phyloP scores from a whole-genome alignment of 1,140 invertebrate species.

The Heterodera carotae region DNA sequence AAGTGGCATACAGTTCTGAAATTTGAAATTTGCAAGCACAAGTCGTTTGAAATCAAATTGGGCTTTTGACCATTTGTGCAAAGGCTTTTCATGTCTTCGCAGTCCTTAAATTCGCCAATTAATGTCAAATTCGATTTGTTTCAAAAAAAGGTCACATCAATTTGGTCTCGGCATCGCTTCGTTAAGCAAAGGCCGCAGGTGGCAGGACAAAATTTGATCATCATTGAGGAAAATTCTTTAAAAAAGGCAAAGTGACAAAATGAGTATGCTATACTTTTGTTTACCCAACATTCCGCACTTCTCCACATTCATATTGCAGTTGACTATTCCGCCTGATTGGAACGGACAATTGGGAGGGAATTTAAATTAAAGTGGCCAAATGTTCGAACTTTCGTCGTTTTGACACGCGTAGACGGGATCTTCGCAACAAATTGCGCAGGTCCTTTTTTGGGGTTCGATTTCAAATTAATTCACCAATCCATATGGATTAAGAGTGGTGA shows the following conservation, averaged over 20 bases:
- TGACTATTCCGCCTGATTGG: conserved; percentile 47
- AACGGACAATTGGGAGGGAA: neutral
- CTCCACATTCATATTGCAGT: conserved; percentile 50
- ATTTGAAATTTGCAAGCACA: neutral
- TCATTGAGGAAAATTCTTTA: conserved; percentile 49
- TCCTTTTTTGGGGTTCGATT: conserved; percentile 25
- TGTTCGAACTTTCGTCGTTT: conserved; percentile 51
- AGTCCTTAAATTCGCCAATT: conserved; percentile 27
- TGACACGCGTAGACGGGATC: conserved; percentile 52
- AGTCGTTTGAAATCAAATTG: neutral
- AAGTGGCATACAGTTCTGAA: conserved; percentile 50
- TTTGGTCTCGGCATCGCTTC: conserved; percentile 49
- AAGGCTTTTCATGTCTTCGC: conserved; percentile 52
- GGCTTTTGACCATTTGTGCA: conserved; percentile 40
- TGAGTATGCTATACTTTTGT: neutral
- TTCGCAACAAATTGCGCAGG: conserved; percentile 56
- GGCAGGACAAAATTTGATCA: conserved; percentile 56
- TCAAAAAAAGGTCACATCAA: conserved; percentile 31
- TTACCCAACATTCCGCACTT: conserved; percentile 35
- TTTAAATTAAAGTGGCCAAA: neutral
- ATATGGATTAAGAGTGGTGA: too few species aligned
- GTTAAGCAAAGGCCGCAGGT: conserved; percentile 54
- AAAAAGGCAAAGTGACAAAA: neutral
- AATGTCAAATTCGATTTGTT: neutral
- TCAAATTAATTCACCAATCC: neutral